Evolutionary conservation across 35 echinoderm and acorn worm genomes (phyloP).

Genomic region (Diadema setosum): DNA sequence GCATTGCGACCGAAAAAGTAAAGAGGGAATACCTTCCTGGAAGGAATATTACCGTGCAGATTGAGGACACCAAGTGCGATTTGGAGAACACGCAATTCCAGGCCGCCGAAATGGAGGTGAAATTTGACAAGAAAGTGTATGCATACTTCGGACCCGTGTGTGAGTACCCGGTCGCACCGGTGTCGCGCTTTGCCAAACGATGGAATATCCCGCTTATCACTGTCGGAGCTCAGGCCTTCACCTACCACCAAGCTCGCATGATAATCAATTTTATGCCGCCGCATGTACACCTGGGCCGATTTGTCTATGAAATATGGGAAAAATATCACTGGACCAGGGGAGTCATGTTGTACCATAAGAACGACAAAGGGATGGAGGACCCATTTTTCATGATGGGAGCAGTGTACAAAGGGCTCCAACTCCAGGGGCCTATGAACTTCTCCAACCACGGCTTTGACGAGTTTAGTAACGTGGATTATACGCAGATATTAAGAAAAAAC

Average conservation of each 20-base stretch:
- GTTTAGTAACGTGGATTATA: neutral
- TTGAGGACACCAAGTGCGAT: neutral
- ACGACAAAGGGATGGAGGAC: neutral
- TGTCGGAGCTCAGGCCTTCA: neutral
- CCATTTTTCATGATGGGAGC: neutral
- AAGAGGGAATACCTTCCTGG: neutral
- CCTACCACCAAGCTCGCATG: neutral
- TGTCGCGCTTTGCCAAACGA: neutral
- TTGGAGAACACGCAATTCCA: neutral
- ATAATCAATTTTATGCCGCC: neutral
- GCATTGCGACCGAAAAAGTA: neutral
- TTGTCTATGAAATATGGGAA: neutral
- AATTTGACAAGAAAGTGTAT: constrained; percentile 4
- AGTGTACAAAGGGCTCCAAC: neutral
- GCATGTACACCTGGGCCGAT: neutral
- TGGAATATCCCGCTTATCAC: constrained; percentile 59
- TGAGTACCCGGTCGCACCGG: constrained; percentile 17
- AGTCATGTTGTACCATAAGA: neutral
- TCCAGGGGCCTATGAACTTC: neutral
- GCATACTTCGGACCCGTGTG: constrained; percentile 37
- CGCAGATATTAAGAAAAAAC: neutral
- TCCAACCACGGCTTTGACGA: neutral
- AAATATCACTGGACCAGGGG: neutral
- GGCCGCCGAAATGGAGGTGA: neutral
- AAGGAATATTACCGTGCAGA: neutral